These are phyloP conservation scores for Nomia melanderi DNA, from an alignment of 1,140 invertebrate species.

Conservation along the genomic window DNA sequence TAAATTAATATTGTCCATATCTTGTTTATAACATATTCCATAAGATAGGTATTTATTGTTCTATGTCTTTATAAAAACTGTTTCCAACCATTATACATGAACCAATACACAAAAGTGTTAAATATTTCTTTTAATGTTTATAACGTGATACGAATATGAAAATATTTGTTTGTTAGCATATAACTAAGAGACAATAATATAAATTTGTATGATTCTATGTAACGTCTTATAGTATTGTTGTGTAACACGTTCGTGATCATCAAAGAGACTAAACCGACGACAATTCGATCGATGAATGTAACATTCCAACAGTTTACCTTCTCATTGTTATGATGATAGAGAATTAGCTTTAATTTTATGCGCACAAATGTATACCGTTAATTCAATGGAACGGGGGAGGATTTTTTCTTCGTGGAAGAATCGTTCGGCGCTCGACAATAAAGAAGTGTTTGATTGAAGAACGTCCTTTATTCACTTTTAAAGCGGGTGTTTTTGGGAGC, in stretches of 20 bases:
- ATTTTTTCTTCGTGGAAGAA: neutral
- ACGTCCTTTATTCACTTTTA: neutral
- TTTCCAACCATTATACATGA: too few species aligned
- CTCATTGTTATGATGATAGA: conserved; percentile 59
- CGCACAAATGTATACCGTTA: conserved; percentile 24
- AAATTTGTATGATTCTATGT: too few species aligned
- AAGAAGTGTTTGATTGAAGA: conserved; percentile 28
- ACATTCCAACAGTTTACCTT: conserved; percentile 21
- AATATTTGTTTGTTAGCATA: too few species aligned
- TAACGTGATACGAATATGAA: too few species aligned
- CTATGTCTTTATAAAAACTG: too few species aligned
- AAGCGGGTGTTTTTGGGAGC: neutral
- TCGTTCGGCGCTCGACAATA: neutral
- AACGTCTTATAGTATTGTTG: neutral
- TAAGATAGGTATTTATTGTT: too few species aligned
- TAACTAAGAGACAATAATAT: too few species aligned
- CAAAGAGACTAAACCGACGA: conserved; percentile 51
- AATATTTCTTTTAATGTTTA: too few species aligned
- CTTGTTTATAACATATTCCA: too few species aligned
- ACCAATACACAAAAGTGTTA: too few species aligned
- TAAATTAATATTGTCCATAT: too few species aligned
- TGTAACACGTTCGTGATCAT: conserved; percentile 59
- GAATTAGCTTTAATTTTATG: conserved; percentile 42
- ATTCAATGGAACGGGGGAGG: conserved; percentile 9
- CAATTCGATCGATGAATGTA: conserved; percentile 51